phyloP scores from a whole-genome alignment of 2,888 invertebrate genomes.

The Perithous albicinctus region DNA sequence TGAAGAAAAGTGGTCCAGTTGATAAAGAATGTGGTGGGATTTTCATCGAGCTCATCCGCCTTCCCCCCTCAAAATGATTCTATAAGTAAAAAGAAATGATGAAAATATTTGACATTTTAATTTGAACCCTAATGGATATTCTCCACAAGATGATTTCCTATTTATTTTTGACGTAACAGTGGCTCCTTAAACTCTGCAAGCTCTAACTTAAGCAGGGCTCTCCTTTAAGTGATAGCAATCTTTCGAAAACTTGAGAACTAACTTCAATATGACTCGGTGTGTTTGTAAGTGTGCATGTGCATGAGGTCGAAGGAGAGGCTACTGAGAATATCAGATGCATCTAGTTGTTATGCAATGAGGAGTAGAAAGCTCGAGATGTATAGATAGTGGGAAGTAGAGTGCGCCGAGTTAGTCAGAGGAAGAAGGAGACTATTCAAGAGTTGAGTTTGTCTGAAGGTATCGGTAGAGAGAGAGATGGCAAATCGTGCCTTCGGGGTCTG shows the following conservation, averaged over 20 bases:
- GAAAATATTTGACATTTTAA: no score
- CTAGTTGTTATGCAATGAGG: slow-evolving; percentile 62
- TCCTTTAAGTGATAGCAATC: not conserved
- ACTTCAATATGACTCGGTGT: not conserved
- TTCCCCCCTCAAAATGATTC: no score
- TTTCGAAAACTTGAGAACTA: slow-evolving; percentile 20
- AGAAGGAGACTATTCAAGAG: slow-evolving; percentile 47
- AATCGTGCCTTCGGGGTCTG: slow-evolving; percentile 64
- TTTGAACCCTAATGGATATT: no score
- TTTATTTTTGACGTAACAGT: no score
- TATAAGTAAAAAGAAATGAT: no score
- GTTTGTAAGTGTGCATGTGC: slow-evolving; percentile 10
- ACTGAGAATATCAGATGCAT: slow-evolving; percentile 49
- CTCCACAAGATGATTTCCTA: no score
- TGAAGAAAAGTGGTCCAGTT: no score
- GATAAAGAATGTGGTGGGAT: no score
- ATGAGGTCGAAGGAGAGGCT: slow-evolving; percentile 38
- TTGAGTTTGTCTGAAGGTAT: slow-evolving; percentile 61
- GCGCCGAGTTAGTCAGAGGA: slow-evolving; percentile 39
- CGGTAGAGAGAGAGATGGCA: slow-evolving; percentile 57
- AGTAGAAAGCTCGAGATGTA: slow-evolving; percentile 42
- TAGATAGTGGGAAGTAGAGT: slow-evolving; percentile 32
- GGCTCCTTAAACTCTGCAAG: not conserved
- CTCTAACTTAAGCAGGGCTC: not conserved
- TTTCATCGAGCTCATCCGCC: no score